Base-by-base conservation (phyloP, 1,140 invertebrate genomes). In the Zaprionus inermis region DNA sequence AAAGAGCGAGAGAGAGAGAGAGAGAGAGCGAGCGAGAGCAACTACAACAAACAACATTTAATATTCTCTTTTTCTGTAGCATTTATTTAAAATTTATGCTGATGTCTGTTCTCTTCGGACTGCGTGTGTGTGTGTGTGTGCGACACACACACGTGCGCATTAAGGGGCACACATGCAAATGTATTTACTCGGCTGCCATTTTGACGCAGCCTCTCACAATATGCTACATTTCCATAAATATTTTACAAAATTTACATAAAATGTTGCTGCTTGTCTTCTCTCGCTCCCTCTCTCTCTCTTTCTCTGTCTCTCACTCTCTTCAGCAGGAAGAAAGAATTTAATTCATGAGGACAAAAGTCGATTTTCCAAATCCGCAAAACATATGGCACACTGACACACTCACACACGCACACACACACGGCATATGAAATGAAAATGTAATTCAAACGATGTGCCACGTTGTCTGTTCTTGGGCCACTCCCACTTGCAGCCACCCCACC, bases 191-290 rank as follows among this genome's bases (percentile, higher is more conserved):
- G 79, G 81, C 83, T 86, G 83, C 72, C 83, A 88, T 86, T 86
- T 85, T 89, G 83, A 79, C 80, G 79, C 83, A 79, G 83, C 83
- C 76, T 67, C 72, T 88, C 74, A 84, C 84, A 88, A 88, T 89
- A 88, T 89, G 84, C 65, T 89, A 84, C 84, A 89, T 88, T 88
- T 88, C 85, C 84, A 88, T 89, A 88, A 88, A 88, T 88, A 88
- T 88, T 88, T 88, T 84, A 84, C 36, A 81, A 89, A 78, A 88
- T 88, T 88, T 89, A 84, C 84, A 88, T 88, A 88, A 88, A 88
- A 88, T 88, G 84, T 84, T 80, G 66, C 68, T 72, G 58, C 70
- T 66, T 59, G 59, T 49, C 41, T 36, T 2, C 46, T n/a, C 28
- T 12, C 16, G 20, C 20, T 58, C 4, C 22, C 22, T 34, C 41